Conservation (phyloP, 2,888 invertebrate species). For the Prenolepis imparis region DNA sequence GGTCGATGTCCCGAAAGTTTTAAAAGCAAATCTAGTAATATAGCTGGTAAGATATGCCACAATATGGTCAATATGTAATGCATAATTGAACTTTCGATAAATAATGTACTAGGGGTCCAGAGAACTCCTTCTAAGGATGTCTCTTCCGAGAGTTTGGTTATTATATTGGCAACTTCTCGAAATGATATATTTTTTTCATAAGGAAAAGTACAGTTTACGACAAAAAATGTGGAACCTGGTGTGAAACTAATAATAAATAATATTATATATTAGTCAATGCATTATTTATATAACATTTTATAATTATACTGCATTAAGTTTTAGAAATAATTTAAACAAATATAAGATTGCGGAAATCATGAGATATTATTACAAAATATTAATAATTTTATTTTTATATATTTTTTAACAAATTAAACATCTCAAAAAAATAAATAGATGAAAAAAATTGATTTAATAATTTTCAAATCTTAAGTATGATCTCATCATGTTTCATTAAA, state of each 20-base stretch:
- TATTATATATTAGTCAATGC: neutral
- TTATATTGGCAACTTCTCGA: too few relatives aligned
- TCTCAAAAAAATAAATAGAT: too few relatives aligned
- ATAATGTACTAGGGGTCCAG: constrained; percentile 89
- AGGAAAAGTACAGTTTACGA: neutral
- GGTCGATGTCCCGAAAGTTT: constrained; percentile 90
- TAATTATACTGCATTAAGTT: too few relatives aligned
- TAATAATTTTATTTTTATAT: too few relatives aligned
- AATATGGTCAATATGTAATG: constrained; percentile 91
- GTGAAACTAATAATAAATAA: neutral
- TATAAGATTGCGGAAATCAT: too few relatives aligned
- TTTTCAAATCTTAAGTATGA: too few relatives aligned
- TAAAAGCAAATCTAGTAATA: constrained; percentile 91
- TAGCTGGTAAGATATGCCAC: constrained; percentile 93
- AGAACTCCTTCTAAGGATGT: constrained; percentile 90
- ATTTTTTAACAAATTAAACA: too few relatives aligned
- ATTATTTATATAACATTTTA: too few relatives aligned
- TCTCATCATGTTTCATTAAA: too few relatives aligned
- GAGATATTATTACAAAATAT: too few relatives aligned
- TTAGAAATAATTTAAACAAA: neutral
- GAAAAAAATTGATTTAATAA: too few relatives aligned
- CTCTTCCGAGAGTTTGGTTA: constrained; percentile 38
- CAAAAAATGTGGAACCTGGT: neutral
- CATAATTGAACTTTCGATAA: constrained; percentile 88
- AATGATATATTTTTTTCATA: too few relatives aligned